Percentiles rank a stretch among this genome's conserved stretches.
These are phyloP conservation scores for Mantis religiosa DNA, from an alignment of 2,888 invertebrate genomes.

Conservation along the genomic window DNA sequence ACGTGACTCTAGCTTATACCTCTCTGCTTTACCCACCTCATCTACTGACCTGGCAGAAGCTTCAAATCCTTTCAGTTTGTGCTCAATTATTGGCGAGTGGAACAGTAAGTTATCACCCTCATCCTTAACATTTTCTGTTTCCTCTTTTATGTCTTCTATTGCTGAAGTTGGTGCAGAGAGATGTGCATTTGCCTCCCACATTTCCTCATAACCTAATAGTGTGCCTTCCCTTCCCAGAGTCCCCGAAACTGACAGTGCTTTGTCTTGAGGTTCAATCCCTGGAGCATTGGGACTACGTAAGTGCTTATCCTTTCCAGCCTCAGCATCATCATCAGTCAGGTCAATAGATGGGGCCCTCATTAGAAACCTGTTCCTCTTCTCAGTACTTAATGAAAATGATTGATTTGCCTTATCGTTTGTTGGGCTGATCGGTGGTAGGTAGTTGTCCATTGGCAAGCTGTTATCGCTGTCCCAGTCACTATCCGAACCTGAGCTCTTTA, in stretches of 20 bases:
- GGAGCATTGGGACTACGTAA: neutral
- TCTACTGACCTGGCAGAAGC: neutral
- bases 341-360: constrained; percentile 30
- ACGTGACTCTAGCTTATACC: constrained; percentile 31
- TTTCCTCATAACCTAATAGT: constrained; percentile 36
- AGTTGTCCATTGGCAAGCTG: constrained; percentile 32
- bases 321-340: constrained; percentile 28
- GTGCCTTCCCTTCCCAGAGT: constrained; percentile 37
- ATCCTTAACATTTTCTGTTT: neutral
- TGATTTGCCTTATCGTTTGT: constrained; percentile 11
- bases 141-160: constrained; percentile 1
- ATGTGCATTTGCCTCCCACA: constrained; percentile 36
- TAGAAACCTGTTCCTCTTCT: constrained; percentile 26
- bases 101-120: constrained; percentile 18
- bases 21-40: neutral
- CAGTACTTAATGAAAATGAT: neutral
- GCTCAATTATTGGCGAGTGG: constrained; percentile 20
- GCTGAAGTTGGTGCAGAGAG: neutral
- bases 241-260: constrained; percentile 25
- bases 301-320: constrained; percentile 10
- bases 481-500: constrained; percentile 20
- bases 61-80: neutral
- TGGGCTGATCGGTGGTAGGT: constrained; percentile 15
- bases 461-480: constrained; percentile 35
- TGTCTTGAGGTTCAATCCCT: neutral